phyloP scores from a whole-genome alignment of 2,888 invertebrate genomes.

The Aelia acuminata region DNA sequence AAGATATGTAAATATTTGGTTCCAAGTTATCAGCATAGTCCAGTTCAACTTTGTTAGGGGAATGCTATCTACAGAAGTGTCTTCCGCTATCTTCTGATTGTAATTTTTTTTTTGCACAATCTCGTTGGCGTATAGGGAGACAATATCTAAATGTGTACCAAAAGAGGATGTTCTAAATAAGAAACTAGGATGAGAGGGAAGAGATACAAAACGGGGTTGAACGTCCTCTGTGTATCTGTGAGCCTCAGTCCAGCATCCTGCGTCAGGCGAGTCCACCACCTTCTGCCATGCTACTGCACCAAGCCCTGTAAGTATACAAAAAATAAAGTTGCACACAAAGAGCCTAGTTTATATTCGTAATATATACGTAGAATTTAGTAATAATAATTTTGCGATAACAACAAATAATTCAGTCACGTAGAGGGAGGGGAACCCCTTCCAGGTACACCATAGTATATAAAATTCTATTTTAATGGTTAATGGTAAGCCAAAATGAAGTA shows the following conservation, averaged over 20 bases:
- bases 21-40: neutral
- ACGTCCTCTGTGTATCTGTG: conserved; percentile 7
- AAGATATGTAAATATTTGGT: too few relatives aligned
- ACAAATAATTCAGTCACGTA: too few relatives aligned
- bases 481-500: too few relatives aligned
- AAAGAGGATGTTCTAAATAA: conserved; percentile 33
- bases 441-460: too few relatives aligned
- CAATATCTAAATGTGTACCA: conserved; percentile 20
- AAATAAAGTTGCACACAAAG: neutral
- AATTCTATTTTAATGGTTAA: too few relatives aligned
- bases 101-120: neutral
- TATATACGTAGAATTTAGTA: too few relatives aligned
- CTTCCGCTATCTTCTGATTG: neutral
- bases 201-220: conserved; percentile 37
- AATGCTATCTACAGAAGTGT: neutral
- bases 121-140: conserved; percentile 5
- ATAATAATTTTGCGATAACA: too few relatives aligned
- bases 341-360: too few relatives aligned
- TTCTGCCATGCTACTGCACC: neutral
- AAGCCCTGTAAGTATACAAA: neutral
- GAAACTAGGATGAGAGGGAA: conserved; percentile 19
- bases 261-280: neutral
- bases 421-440: too few relatives aligned
- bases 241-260: conserved; percentile 21
- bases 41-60: neutral